A percentile compares a stretch with the other conserved stretches of the same genome.
phyloP scores from a whole-genome alignment of 1,140 invertebrate genomes.

The Drosophila jambulina region DNA sequence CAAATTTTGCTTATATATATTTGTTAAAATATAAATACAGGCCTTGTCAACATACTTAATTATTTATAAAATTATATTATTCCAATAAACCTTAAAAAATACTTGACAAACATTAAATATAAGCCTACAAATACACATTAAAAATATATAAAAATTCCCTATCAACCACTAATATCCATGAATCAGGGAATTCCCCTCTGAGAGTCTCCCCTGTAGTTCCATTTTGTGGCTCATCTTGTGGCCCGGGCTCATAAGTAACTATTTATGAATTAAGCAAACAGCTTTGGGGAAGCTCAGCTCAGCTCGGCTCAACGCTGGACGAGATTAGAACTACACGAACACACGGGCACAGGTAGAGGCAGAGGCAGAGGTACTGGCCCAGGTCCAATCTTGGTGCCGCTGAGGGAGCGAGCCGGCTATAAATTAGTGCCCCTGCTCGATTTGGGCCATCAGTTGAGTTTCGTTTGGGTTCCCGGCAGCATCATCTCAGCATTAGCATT shows the following conservation, averaged over 20 bases:
- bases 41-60: too few relatives aligned
- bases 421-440: conserved; percentile 72
- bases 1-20: too few relatives aligned
- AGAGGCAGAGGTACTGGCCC: not conserved
- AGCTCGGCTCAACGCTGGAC: conserved; percentile 10
- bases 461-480: conserved; percentile 58
- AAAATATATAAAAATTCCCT: not conserved
- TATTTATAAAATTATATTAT: not conserved
- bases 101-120: not conserved
- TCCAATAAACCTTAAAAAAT: not conserved
- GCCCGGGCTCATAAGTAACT: conserved; percentile 69
- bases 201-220: not conserved
- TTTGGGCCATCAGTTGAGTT: conserved; percentile 79
- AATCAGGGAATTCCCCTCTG: not conserved
- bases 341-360: conserved; percentile 3
- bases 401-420: conserved; percentile 53
- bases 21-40: not conserved
- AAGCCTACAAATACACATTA: too few relatives aligned
- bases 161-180: not conserved
- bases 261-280: conserved; percentile 83
- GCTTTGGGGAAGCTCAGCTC: conserved; percentile 20
- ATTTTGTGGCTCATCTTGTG: conserved; percentile 24
- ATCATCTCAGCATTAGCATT: conserved; percentile 26
- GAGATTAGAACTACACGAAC: conserved; percentile 67
- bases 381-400: conserved; percentile 1